A percentile compares a stretch with the other conserved stretches of the same genome.
Evolutionary conservation across 2,113 vertebrate genomes (phyloP).

Genomic region (Heptranchias perlo): DNA sequence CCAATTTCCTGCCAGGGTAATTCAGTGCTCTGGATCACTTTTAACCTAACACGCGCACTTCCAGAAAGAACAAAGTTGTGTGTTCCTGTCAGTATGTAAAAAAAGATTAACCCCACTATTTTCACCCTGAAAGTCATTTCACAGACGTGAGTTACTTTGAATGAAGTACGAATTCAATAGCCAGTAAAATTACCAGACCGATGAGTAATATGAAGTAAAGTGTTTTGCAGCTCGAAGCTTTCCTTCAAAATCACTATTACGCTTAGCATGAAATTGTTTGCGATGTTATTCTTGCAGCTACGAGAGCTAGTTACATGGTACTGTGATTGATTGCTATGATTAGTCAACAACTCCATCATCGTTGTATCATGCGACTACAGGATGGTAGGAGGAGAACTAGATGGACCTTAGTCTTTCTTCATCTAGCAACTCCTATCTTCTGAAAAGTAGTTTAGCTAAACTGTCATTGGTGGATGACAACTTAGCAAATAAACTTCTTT

Average conservation of each 20-base stretch:
- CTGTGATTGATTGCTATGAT: background rate
- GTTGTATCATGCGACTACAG: background rate
- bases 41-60: no score
- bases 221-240: background rate
- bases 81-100: background rate
- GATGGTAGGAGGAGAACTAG: background rate
- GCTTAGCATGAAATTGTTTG: background rate
- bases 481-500: background rate
- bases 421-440: background rate
- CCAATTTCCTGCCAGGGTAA: background rate
- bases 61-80: no score
- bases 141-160: background rate
- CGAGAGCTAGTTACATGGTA: background rate
- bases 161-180: background rate
- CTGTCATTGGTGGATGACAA: background rate
- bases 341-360: background rate
- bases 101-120: no score
- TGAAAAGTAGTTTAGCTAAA: background rate
- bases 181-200: background rate
- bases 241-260: background rate
- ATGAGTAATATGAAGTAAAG: background rate
- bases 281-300: background rate
- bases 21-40: background rate
- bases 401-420: background rate
- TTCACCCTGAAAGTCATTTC: background rate